Conservation (phyloP, 1,140 invertebrate species). For the Liolophura sinensis region DNA sequence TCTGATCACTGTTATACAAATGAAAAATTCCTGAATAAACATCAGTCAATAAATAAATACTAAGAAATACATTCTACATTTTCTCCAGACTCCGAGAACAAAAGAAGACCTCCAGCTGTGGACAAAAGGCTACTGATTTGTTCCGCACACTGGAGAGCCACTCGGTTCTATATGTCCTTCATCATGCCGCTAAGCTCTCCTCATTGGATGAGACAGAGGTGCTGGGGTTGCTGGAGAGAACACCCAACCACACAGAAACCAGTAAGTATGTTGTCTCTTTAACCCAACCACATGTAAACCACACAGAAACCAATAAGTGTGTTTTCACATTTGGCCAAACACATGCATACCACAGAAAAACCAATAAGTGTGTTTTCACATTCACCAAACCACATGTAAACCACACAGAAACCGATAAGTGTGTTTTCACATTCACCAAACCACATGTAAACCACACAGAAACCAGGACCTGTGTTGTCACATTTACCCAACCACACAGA, state of each 20-base stretch:
- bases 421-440: neutral
- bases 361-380: neutral
- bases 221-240: conserved; percentile 42
- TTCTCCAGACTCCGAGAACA: conserved; percentile 22
- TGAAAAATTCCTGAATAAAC: too few species aligned
- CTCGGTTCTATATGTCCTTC: conserved; percentile 52
- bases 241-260: conserved; percentile 24
- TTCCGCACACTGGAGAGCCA: conserved; percentile 49
- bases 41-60: neutral
- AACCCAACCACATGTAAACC: neutral
- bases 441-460: neutral
- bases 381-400: neutral
- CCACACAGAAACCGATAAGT: conserved; percentile 1
- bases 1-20: too few species aligned
- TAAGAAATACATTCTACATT: conserved; percentile 36
- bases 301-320: conserved; percentile 4
- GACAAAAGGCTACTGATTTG: conserved; percentile 34
- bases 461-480: neutral
- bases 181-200: conserved; percentile 44
- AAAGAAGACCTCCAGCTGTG: neutral
- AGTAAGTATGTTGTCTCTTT: conserved; percentile 8
- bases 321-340: neutral
- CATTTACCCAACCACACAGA: neutral
- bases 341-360: too few species aligned
- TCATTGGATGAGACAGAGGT: conserved; percentile 45